Base-by-base conservation (phyloP, 2,888 invertebrate species). In the Apotomis turbidana region DNA sequence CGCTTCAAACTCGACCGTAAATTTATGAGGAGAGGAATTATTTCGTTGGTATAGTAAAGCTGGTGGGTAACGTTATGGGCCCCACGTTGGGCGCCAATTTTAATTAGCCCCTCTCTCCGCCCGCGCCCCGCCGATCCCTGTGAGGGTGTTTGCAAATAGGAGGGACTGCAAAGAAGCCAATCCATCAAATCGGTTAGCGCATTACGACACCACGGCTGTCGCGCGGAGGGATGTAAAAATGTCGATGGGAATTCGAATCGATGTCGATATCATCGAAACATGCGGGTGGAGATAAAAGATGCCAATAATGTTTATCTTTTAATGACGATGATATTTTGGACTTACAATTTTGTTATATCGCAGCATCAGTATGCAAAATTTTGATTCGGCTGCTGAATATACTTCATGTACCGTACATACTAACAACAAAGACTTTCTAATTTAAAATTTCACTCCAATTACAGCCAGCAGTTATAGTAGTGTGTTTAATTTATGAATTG, bases 91-190 rank as follows among this genome's bases (percentile, higher is more conserved):
- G 85, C 87, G 90, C 85, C 90, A 89, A 91, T 93, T 93, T 92
- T 93, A 93, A 93, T 93, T 93, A 93, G 92, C 88, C 86, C 78
- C 78, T 61, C 74, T 82, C 80, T 80, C 80, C 66, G 77, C 75
- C 76, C 75, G 80, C 78, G 74, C 79, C 75, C 76, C 72, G 68
- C 68, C 63, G 66, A 71, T 71, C 72, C 71, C 73, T 70, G 80
- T 82, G 90, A 90, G 93, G 93, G 93, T 91, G 91, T 92, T 93
- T 93, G 92, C 92, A 92, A 92, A 93, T 92, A 93, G 89, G 85
- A 88, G 90, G 90, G 91, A 85, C 85, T 85, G 89, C 88, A 89
- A 91, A 92, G 93, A 92, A 93, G 93, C 93, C 93, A 93, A 93
- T 93, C 93, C 93, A 93, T 93, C 93, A 93, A 93, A 93, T 90